Base-by-base conservation (phyloP, 2,797 vertebrate species). In the Salmo trutta region DNA sequence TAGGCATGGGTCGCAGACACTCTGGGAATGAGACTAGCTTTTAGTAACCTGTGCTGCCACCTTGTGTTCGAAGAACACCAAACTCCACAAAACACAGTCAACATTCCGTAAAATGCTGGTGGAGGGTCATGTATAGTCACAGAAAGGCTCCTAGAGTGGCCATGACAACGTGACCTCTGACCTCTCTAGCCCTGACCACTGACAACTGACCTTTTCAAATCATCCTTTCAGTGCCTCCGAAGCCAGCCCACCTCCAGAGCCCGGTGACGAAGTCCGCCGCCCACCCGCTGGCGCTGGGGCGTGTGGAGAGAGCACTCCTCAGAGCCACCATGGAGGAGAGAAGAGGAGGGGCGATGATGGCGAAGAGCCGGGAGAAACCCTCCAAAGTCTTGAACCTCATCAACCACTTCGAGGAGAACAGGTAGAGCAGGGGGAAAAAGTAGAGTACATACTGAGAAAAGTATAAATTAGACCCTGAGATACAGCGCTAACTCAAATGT, bases 301-400 rank as follows among this genome's bases (percentile, higher is more conserved):
- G 7, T 72, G 36, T 73, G 68, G 81, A 84, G 77, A 90, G 59
- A 67, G 76, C 83, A 15, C 70, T 47, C 1, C 41, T 83, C 66
- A 85, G 51, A 81, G 8, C 16, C 67, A 78, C 19, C 17, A 95
- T 95, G 94, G 93, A 93, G 80, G 92, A 89, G 8, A 77, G 84
- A 54, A 85, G 85, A 75, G 54, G 67, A 72, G 86, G 79, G 21
- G 27, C 75, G 19, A 64, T 71, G 71, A 80, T 75, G 53, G 91
- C 89, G 15, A 86, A 78, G 75, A 1, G 65, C 80, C 87, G 72
- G 74, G 85, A 91, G 27, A 92, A 91, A 85, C 72, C 74, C 54
- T 91, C 90, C 83, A 93, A 94, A 84, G 93, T 95, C 54, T 94
- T 85, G n/a, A 81, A 93, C 86, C 93, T 95, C 85, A 95, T 95